Evolutionary conservation across 2,797 vertebrate species (phyloP).

Genomic region (Lycodopsis pacificus): DNA sequence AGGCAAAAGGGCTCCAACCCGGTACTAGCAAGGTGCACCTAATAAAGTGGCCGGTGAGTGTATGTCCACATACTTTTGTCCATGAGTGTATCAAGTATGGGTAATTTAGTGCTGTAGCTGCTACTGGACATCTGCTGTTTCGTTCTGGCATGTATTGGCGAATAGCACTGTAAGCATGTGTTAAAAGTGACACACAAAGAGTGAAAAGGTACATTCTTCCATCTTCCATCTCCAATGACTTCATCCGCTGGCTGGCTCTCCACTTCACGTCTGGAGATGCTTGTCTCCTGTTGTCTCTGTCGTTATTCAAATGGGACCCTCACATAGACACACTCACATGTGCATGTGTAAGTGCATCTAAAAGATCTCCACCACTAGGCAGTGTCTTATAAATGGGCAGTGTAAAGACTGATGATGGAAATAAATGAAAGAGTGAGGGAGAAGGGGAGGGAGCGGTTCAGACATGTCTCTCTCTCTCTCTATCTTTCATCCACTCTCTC

Average conservation of each 20-base stretch:
- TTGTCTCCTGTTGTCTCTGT: constrained; percentile 24
- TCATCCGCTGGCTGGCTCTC: constrained; percentile 1
- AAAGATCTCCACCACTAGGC: background rate
- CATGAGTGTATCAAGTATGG: no score
- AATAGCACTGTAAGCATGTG: background rate
- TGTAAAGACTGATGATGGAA: constrained; percentile 42
- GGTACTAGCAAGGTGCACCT: no score
- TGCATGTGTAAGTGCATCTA: no score
- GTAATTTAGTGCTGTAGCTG: background rate
- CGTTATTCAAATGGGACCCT: constrained; percentile 21
- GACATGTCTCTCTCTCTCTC: background rate
- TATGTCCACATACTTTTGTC: background rate
- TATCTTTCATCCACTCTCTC: background rate
- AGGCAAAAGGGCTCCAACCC: background rate
- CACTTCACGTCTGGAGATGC: constrained; percentile 3
- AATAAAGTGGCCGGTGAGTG: no score
- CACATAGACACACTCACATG: constrained; percentile 3
- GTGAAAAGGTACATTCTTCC: constrained; percentile 8
- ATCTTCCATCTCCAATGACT: constrained; percentile 13
- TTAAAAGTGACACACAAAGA: constrained; percentile 17
- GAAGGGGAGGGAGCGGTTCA: background rate
- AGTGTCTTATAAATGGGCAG: constrained; percentile 30
- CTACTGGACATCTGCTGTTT: background rate
- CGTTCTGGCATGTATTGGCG: background rate
- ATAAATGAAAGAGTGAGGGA: constrained; percentile 25